Conservation (phyloP, 2,797 vertebrate genomes). For the Neopelma chrysocephalum region DNA sequence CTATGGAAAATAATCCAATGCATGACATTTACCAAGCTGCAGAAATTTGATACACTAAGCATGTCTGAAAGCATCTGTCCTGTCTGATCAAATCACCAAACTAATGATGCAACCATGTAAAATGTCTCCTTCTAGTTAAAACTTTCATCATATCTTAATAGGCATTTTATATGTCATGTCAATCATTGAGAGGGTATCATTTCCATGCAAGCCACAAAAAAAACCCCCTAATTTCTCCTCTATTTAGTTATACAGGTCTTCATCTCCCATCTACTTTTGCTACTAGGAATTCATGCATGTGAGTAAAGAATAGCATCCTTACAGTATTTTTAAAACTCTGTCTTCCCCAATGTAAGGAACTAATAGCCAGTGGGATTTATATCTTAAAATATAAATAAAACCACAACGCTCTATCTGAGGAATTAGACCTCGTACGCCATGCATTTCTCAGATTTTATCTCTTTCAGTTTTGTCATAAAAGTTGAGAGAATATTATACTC, state of each 20-base stretch:
- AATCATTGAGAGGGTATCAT: neutral
- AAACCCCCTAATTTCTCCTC: neutral
- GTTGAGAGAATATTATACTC: neutral
- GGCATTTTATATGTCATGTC: constrained; percentile 4
- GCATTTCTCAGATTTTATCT: neutral
- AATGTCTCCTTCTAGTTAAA: constrained; percentile 17
- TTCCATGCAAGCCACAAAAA: neutral
- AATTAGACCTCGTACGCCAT: neutral
- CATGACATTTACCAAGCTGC: constrained; percentile 5
- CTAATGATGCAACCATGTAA: constrained; percentile 37
- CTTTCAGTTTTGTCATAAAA: neutral
- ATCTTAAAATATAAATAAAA: neutral
- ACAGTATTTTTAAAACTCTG: neutral
- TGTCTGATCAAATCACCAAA: constrained; percentile 31
- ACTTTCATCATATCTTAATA: constrained; percentile 33
- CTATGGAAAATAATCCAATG: neutral
- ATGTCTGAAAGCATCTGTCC: constrained; percentile 14
- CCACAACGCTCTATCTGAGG: neutral
- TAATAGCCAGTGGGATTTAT: neutral
- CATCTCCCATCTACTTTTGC: neutral
- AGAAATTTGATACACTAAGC: constrained; percentile 34
- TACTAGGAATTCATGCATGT: neutral
- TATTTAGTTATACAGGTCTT: neutral
- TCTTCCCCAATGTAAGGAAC: neutral
- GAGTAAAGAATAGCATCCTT: neutral